Evolutionary conservation across 2,113 vertebrate species (phyloP), one percentile per base, ranked within the genome.

Genomic region (Melanocharis versteri): DNA sequence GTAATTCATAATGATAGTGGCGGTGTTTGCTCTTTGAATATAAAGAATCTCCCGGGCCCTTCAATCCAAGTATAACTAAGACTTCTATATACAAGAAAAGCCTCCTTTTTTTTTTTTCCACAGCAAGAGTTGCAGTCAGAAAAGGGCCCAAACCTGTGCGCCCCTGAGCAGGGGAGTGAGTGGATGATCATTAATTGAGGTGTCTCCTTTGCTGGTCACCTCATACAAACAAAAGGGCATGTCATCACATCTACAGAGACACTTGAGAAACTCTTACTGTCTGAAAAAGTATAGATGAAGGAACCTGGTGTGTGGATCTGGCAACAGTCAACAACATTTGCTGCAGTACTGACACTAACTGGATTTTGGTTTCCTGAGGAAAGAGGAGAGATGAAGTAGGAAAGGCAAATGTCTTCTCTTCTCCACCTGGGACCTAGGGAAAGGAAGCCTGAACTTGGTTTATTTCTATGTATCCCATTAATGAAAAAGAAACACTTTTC

Each of bases 1-100:
- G 97, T 97, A 97, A 98, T 97, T 97, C 97, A 97, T 96, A 96
- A 97, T 93, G 97, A 98, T 96, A 75, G 90, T 70, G 54, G 66
- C 0, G 1, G 54, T 83, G 91, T 89, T 95, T 97, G 96, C 94
- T 97, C 95, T 96, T 90, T 78, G 97, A 97, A 97, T 97, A 96
- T 87, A 98, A 98, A 97, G 69, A 89, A 89, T 85, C 72, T 94
- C 51, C 88, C 84, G 92, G 48, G 53, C 60, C 73, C 72, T 96
- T 94, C 94, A 96, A 94, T 90, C 44, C 65, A 90, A 87, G 60
- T 87, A 37, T 27, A 79, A 87, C 15, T 65, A 75, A 65, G 3
- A 35, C 2, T 93, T 73, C 61, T 31, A 56, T 16, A 57, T 50
- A 8, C 17, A 94, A 73, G 50, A 79, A 83, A 89, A 81, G 2